Conservation (phyloP, 1,140 invertebrate genomes). For the Drosophila nikananu region DNA sequence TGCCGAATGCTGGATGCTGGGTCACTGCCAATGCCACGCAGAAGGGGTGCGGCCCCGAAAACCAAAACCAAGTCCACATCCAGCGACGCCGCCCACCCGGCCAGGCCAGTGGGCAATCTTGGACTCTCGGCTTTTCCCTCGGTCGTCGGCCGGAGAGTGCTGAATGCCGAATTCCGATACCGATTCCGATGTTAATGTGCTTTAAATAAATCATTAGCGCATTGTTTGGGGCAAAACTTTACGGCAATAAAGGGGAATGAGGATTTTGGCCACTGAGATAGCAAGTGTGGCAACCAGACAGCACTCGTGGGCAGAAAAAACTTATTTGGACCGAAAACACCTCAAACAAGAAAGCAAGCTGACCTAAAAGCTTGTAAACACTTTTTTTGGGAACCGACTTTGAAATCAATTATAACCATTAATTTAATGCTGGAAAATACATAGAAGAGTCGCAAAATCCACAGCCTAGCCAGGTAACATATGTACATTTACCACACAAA, state of each 20-base stretch:
- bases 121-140: slow-evolving; percentile 10
- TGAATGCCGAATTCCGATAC: slow-evolving; percentile 42
- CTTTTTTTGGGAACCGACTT: neutral
- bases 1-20: slow-evolving; percentile 38
- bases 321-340: neutral
- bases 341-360: neutral
- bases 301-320: slow-evolving; percentile 7
- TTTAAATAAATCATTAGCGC: slow-evolving; percentile 81
- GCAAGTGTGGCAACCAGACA: slow-evolving; percentile 13
- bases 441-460: neutral
- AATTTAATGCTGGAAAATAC: no score
- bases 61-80: slow-evolving; percentile 6
- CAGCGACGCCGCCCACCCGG: slow-evolving; percentile 69
- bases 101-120: slow-evolving; percentile 73
- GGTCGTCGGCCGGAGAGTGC: slow-evolving; percentile 14
- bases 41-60: slow-evolving; percentile 58
- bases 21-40: slow-evolving; percentile 79
- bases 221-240: slow-evolving; percentile 52
- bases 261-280: slow-evolving; percentile 18
- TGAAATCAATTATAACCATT: neutral
- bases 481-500: neutral
- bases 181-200: slow-evolving; percentile 47
- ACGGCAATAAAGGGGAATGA: slow-evolving; percentile 11
- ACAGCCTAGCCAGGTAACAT: neutral
- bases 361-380: neutral